Base-by-base conservation (phyloP, 1,140 invertebrate species). In the Planococcus citri region DNA sequence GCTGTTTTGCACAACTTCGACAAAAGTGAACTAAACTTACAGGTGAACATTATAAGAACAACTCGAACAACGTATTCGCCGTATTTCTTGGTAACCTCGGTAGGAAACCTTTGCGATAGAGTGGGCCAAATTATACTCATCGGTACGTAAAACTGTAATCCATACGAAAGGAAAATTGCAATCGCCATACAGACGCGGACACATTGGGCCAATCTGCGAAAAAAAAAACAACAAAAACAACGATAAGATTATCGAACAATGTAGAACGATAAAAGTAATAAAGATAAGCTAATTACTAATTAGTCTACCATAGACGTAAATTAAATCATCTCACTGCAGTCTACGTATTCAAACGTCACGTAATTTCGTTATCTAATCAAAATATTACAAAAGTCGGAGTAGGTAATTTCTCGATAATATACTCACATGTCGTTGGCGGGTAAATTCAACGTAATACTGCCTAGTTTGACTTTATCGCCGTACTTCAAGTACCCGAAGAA, bases 401-500 rank as follows among this genome's bases (percentile, higher is more conserved):
- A 37, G 14, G 6, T 6, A 37, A 37, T 37, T 60, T 60, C 57
- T 6, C 17, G 21, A 60, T 22, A 33, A 41, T 37, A 41, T 64
- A 85, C 88, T 86, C 82, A 91, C 88, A 87, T 76, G 75, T 88
- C 84, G 75, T 84, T 78, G 22, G 80, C 78, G 1, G 89, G 89
- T 67, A 95, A 78, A 79, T 93, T 91, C 0, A 94, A 79, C 1
- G 92, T 95, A 68, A 95, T 89, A 77, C 89, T 93, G 17, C 89
- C 91, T 29, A 76, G 70, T 72, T 83, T 78, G 0, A 90, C 87
- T 71, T 79, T 77, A 60, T 91, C 86, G 1, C 92, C 92, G 79
- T 91, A 95, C 75, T 91, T 91, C 21, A 95, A 80, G 77, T 94
- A 95, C 17, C 92, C 93, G 80, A 91, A 95, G 79, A 94, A 95